phyloP scores from a whole-genome alignment of 1,140 invertebrate genomes.

The Homarus americanus region DNA sequence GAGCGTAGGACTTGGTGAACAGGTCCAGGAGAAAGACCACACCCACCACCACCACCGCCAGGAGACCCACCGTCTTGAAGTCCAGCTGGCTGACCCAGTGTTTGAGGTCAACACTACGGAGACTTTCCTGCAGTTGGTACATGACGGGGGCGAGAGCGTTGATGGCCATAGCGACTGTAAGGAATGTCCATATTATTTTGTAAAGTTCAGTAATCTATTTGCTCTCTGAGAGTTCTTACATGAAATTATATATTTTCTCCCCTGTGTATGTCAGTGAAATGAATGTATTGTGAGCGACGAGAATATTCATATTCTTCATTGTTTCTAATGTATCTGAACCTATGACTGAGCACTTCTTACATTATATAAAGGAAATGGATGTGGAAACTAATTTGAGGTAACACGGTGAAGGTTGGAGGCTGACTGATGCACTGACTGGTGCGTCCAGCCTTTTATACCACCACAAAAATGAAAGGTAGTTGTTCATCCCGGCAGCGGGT shows the following conservation, averaged over 20 bases:
- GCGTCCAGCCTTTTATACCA: not conserved
- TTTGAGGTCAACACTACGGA: constrained; percentile 14
- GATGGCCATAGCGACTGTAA: not conserved
- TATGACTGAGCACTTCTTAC: not conserved
- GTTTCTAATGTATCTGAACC: not conserved
- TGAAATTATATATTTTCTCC: not conserved
- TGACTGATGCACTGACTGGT: not conserved
- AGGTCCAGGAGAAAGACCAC: constrained; percentile 15
- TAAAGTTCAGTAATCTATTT: too few relatives aligned
- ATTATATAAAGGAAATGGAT: not conserved
- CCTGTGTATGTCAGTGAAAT: not conserved
- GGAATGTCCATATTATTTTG: not conserved
- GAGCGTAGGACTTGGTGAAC: constrained; percentile 20
- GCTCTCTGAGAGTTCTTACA: too few relatives aligned
- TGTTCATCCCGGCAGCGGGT: not conserved
- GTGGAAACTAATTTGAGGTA: not conserved
- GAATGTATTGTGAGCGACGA: too few relatives aligned
- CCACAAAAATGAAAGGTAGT: not conserved
- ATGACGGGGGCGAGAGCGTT: constrained; percentile 21
- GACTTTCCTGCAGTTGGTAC: constrained; percentile 31
- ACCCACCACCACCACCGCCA: constrained; percentile 22
- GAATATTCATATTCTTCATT: not conserved
- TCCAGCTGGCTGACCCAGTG: constrained; percentile 18
- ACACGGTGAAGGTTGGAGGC: not conserved
- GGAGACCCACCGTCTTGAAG: constrained; percentile 7